Conservation (phyloP, 2,888 invertebrate species). For the Nesidiocoris tenuis region DNA sequence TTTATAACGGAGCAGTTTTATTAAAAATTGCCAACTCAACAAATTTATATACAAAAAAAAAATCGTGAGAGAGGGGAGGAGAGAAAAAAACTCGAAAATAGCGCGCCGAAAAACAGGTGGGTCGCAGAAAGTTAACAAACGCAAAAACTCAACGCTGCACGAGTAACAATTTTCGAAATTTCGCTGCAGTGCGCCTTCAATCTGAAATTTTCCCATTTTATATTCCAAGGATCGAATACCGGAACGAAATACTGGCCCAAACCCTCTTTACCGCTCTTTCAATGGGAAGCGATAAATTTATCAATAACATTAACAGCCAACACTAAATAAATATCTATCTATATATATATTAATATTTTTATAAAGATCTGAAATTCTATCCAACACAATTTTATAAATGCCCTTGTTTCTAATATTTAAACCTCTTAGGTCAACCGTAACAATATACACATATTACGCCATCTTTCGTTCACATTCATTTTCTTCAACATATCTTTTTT, state of each 20-base stretch:
- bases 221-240: not conserved
- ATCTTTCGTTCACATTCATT: not conserved
- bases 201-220: not conserved
- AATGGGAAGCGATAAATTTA: conserved; percentile 44
- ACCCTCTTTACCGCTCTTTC: conserved; percentile 47
- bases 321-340: conserved; percentile 47
- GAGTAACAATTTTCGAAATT: not conserved
- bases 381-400: conserved; percentile 47
- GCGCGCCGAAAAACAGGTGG: not conserved
- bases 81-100: no score
- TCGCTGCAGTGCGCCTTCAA: not conserved
- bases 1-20: not conserved
- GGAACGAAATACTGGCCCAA: conserved; percentile 38
- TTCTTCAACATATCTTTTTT: not conserved
- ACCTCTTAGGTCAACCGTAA: conserved; percentile 34
- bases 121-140: not conserved
- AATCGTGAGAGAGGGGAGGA: no score
- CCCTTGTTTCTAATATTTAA: conserved; percentile 43
- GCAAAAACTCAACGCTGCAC: not conserved
- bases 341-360: conserved; percentile 34
- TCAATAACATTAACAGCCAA: conserved; percentile 47
- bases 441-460: conserved; percentile 8
- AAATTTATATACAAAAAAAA: not conserved
- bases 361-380: conserved; percentile 48
- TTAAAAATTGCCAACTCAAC: not conserved